Base-by-base conservation (phyloP, 2,888 invertebrate species). In the Athetis lepigone region DNA sequence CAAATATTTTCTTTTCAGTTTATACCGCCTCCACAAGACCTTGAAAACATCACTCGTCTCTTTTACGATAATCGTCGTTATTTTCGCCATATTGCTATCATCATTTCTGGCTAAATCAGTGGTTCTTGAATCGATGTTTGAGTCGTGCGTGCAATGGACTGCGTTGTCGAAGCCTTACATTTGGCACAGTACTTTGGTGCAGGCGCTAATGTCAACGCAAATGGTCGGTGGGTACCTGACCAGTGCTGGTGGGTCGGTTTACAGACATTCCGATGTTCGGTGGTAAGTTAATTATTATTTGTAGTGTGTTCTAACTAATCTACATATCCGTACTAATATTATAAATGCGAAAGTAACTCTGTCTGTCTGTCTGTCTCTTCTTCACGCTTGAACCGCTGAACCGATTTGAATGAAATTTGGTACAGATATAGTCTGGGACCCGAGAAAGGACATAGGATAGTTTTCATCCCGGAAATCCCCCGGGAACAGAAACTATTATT, bases 101-200 rank as follows among this genome's bases (percentile, higher is more conserved):
- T 90, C 89, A 83, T 92, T 95, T 83, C 87, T 93, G 59, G 85
- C 92, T 47, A 72, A 90, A 75, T 73, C 85, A 61, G 68, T 88
- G 75, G 90, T 89, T 50, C 59, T 92, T 57, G 76, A 87, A 77
- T 65, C 86, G 16, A 72, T 93, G 86, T 85, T 93, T 82, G 85
- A 92, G 81, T 90, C 95, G 83, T 90, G 91, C 77, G 87, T 92
- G 82, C 86, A 90, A 83, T 94, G 95, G 95, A 71, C 80, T 50
- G 86, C 90, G 56, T 71, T 94, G 8, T 80, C 85, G 1, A 85
- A 92, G 60, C 93, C 94, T 0, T 88, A 89, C 27, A 90, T 95
- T 69, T 97, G 97, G 97, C 96, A 96, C 81, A 96, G 96, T 76
- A 96, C 96, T 0, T 87, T 96, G 70, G 95, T 96, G 36, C 96